Percentiles rank a stretch among this genome's conserved stretches.
These are phyloP conservation scores for Mesoligia furuncula DNA, from an alignment of 2,888 invertebrate genomes.

Conservation along the genomic window DNA sequence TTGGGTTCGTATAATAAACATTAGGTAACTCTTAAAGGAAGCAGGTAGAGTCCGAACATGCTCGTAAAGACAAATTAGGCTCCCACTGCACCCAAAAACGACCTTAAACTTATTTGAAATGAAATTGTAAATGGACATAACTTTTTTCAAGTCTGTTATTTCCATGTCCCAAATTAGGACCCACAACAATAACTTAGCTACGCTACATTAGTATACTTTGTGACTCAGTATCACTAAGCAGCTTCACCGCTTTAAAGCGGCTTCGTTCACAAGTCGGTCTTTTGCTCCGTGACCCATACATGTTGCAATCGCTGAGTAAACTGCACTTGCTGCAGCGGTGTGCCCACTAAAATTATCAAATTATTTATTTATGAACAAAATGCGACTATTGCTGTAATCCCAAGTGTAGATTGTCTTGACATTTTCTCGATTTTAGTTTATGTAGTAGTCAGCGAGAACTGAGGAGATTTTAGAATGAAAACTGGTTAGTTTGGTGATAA, in stretches of 20 bases:
- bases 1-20: not conserved
- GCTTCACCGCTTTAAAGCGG: constrained; percentile 41
- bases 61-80: constrained; percentile 16
- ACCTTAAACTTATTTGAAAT: not conserved
- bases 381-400: constrained; percentile 59
- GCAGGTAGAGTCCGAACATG: not conserved
- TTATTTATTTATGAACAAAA: constrained; percentile 67
- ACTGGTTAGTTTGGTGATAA: constrained; percentile 20
- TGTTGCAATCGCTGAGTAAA: constrained; percentile 72
- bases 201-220: not conserved
- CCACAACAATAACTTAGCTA: not conserved
- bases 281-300: constrained; percentile 57
- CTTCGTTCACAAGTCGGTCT: constrained; percentile 35
- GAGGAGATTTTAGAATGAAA: constrained; percentile 17
- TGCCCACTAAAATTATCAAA: constrained; percentile 66
- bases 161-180: not conserved
- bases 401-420: constrained; percentile 51
- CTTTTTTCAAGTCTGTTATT: constrained; percentile 8
- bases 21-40: not conserved
- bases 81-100: not conserved
- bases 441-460: constrained; percentile 18
- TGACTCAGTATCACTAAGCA: not conserved
- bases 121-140: not conserved
- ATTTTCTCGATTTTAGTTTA: constrained; percentile 34
- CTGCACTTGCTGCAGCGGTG: constrained; percentile 63